Percentiles rank a stretch among this genome's conserved stretches.
Evolutionary conservation across 2,888 invertebrate species (phyloP).

Genomic region (Phanerotoma sp.): DNA sequence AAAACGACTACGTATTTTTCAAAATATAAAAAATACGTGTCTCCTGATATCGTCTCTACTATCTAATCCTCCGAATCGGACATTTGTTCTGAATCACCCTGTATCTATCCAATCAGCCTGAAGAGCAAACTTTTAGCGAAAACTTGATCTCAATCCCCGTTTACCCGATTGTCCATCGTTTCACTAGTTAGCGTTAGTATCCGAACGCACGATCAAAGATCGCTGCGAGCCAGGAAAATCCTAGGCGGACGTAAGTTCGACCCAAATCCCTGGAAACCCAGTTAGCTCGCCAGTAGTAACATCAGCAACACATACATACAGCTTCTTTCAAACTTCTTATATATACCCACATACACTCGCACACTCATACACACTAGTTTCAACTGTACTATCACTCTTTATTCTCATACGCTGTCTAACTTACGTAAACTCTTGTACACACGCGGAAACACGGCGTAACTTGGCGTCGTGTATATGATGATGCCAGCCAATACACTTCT

Average conservation of each 20-base stretch:
- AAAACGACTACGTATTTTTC: conserved; percentile 11
- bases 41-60: too few relatives aligned
- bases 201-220: conserved; percentile 18
- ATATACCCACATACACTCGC: conserved; percentile 5
- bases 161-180: too few relatives aligned
- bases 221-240: conserved; percentile 36
- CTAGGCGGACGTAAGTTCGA: conserved; percentile 36
- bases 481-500: not conserved
- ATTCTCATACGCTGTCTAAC: conserved; percentile 4
- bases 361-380: not conserved
- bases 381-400: not conserved
- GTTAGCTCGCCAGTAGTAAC: too few relatives aligned
- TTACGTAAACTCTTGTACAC: conserved; percentile 13
- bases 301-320: too few relatives aligned
- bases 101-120: too few relatives aligned
- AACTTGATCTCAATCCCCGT: conserved; percentile 29
- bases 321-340: not conserved
- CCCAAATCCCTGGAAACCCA: conserved; percentile 36
- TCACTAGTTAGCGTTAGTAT: conserved; percentile 22
- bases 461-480: not conserved
- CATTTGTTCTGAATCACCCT: conserved; percentile 18
- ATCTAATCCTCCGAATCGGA: conserved; percentile 1
- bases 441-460: conserved; percentile 19
- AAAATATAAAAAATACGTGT: too few relatives aligned
- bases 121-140: conserved; percentile 16